Base-by-base conservation (phyloP, 2,888 invertebrate genomes). In the Parnassius mnemosyne region DNA sequence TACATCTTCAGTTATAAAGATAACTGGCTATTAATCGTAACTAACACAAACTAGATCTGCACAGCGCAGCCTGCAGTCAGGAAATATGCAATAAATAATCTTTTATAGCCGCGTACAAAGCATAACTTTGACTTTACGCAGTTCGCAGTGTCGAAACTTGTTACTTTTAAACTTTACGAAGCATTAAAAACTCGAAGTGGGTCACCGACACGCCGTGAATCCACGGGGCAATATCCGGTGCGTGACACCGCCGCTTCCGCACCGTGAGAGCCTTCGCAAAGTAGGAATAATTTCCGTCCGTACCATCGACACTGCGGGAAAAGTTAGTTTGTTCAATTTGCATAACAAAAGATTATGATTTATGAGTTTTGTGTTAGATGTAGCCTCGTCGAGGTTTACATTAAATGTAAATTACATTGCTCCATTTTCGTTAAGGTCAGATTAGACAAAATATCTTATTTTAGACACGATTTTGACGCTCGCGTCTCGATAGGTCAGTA, bases 221-320 rank as follows among this genome's bases (percentile, higher is more conserved):
- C 62, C 44, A 47, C 58, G 16, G 57, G 12, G 58, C 54, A 58
- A 63, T 58, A 63, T 63, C 62, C 62, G 62, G 62, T 53, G 53
- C 62, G 58, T 63, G 62, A 58, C 62, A 54, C 50, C 49, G 61
- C 20, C 57, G 50, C 57, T 50, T 58, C 57, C 57, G 53, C 13
- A 10, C 54, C 16, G 54, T n/a, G 54, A 63, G 54, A 63, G 58
- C 49, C 54, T 50, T 13, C 46, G 25, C 42, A 13, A 41, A 41
- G 49, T 47, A 16, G 57, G 53, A n/a, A 44, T 43, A n/a, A 13
- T 44, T 54, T 58, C 58, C 58, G 62, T n/a, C 20, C 34, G 53
- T 12, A 42, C 34, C 50, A 44, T 34, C 53, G 54, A 51, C 20
- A 41, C 46, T 16, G 41, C 20, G 53, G 59, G 43, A 54, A 57